These are phyloP conservation scores for Caenorhabditis afra DNA, from an alignment of 2,888 invertebrate genomes.

Conservation along the genomic window DNA sequence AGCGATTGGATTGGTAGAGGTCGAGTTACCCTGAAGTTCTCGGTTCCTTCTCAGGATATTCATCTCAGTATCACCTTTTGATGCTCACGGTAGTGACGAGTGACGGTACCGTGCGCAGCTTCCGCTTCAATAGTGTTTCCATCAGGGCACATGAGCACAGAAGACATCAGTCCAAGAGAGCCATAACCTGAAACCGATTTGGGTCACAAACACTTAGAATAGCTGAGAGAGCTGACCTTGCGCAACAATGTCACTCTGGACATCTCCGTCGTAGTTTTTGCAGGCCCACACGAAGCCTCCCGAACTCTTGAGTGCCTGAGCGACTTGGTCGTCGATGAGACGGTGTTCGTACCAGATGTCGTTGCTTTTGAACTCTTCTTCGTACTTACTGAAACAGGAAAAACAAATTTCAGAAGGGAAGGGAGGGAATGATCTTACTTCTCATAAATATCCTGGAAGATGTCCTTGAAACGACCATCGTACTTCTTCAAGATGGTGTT, in stretches of 20 bases:
- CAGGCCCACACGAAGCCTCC: constrained; percentile 94
- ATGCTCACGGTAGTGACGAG: constrained; percentile 83
- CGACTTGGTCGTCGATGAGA: constrained; percentile 91
- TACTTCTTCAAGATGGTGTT: constrained; percentile 92
- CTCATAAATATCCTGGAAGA: constrained; percentile 91
- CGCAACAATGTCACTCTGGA: constrained; percentile 91
- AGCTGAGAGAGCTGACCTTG: constrained; percentile 81
- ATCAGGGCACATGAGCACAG: constrained; percentile 83
- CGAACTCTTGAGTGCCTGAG: constrained; percentile 84
- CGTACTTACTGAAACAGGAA: constrained; percentile 83
- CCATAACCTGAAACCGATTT: constrained; percentile 83
- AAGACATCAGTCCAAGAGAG: constrained; percentile 88
- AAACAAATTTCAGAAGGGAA: not conserved
- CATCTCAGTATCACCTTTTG: constrained; percentile 65
- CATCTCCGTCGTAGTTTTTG: constrained; percentile 92
- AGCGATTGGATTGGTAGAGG: constrained; percentile 92
- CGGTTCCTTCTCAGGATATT: not conserved
- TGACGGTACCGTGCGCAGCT: constrained; percentile 84
- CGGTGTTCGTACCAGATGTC: constrained; percentile 94
- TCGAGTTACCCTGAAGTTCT: constrained; percentile 85
- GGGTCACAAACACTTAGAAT: not conserved
- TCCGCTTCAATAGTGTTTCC: constrained; percentile 84
- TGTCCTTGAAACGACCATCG: constrained; percentile 93
- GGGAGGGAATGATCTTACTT: constrained; percentile 83
- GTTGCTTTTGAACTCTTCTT: constrained; percentile 86